Evolutionary conservation across 2,797 vertebrate species (phyloP).

Genomic region (Sebastes trivittatus): DNA sequence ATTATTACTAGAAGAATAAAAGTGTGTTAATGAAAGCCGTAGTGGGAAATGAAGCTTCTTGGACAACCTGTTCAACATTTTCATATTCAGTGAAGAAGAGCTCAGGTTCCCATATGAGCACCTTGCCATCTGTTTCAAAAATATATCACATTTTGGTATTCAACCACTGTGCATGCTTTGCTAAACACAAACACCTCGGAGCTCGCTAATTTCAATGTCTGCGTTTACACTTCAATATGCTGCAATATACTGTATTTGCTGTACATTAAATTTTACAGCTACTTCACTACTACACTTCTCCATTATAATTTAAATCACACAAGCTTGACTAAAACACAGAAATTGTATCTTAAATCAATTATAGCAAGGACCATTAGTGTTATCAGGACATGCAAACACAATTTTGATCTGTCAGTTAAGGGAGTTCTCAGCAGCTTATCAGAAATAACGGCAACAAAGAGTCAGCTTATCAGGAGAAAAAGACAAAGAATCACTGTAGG

Average conservation of each 20-base stretch:
- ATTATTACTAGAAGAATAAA: slow-evolving; percentile 50
- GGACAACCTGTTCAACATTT: slow-evolving; percentile 71
- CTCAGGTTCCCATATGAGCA: slow-evolving; percentile 62
- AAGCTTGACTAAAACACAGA: slow-evolving; percentile 48
- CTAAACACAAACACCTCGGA: slow-evolving; percentile 41
- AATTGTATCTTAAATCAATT: slow-evolving; percentile 70
- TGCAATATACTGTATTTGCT: background rate
- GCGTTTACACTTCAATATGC: background rate
- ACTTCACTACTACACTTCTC: background rate
- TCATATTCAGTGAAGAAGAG: slow-evolving; percentile 68
- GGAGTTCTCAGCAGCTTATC: slow-evolving; percentile 58
- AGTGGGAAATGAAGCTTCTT: slow-evolving; percentile 53
- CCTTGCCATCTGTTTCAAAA: slow-evolving; percentile 68
- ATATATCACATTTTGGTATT: slow-evolving; percentile 38
- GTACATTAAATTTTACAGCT: background rate
- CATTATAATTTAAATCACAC: slow-evolving; percentile 20
- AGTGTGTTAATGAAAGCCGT: slow-evolving; percentile 58
- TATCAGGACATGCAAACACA: slow-evolving; percentile 66
- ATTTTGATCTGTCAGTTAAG: slow-evolving; percentile 60
- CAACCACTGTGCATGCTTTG: slow-evolving; percentile 43
- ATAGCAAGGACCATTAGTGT: slow-evolving; percentile 67
- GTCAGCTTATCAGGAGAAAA: slow-evolving; percentile 46
- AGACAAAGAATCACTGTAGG: slow-evolving; percentile 28
- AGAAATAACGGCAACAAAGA: slow-evolving; percentile 40
- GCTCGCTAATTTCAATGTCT: slow-evolving; percentile 18